Evolutionary conservation across 2,113 vertebrate species (phyloP), one percentile per base, ranked within the genome.

Genomic region (Monopterus albus): DNA sequence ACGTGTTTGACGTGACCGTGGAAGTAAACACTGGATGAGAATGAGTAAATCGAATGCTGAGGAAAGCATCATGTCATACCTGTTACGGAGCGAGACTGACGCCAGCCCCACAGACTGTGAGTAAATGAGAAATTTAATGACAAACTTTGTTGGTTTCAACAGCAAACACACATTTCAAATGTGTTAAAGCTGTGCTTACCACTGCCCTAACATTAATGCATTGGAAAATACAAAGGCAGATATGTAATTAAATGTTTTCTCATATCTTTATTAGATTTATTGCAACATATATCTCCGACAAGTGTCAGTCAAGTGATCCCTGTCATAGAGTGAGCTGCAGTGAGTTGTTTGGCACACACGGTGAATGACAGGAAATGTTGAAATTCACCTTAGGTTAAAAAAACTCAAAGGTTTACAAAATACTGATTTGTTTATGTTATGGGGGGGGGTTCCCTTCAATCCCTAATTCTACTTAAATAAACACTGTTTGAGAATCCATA

Each of bases 31-130:
- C 56, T 46, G 50, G 26, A 36, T 42, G 23, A 88, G 17, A 23
- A 91, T 91, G 91, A 89, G 42, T 60, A 59, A 74, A 38, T 25
- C 25, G 47, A 68, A 72, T 52, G 45, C 51, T 43, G 83, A 85
- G 57, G 86, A 88, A 57, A 78, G 55, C 57, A 84, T 87, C 75
- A 88, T 90, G 86, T 86, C 89, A 0, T 86, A 88, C 47, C 68
- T 89, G 47, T 80, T 92, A 63, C 90, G 93, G 72, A 91, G 90
- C 83, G 92, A 95, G 80, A 90, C 79, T 1, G 82, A 90, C 52
- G 69, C 89, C 17, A 84, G 88, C 55, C 92, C 93, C 72, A 94
- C 91, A 89, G 94, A 96, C 86, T 85, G 93, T 96, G 91, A 96
- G 95, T 96, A 94, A 26, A 25, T 28, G 17, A 60, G 46, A 13